Conservation (phyloP, 2,888 invertebrate species). For the Dione vanillae region DNA sequence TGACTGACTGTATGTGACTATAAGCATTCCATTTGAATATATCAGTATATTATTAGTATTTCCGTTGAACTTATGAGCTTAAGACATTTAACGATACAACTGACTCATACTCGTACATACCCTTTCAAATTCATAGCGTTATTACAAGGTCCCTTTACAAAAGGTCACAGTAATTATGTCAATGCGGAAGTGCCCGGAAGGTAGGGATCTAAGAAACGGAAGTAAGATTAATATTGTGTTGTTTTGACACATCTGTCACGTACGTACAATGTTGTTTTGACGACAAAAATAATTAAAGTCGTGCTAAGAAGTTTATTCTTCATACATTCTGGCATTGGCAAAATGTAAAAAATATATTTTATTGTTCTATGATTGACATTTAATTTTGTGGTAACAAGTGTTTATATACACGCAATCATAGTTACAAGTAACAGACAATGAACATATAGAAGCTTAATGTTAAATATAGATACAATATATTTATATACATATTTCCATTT, state of each 20-base stretch:
- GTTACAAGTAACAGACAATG: too few species aligned
- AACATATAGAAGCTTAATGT: too few species aligned
- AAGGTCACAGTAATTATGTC: conserved; percentile 39
- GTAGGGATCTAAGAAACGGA: conserved; percentile 40
- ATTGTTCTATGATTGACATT: too few species aligned
- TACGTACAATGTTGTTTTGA: conserved; percentile 23
- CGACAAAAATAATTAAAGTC: conserved; percentile 6
- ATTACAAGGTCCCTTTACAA: conserved; percentile 36
- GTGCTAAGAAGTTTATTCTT: background rate
- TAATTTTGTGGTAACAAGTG: too few species aligned
- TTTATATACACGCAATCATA: too few species aligned
- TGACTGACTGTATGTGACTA: too few species aligned
- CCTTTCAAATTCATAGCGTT: conserved; percentile 35
- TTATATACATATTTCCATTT: too few species aligned
- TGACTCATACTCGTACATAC: conserved; percentile 38
- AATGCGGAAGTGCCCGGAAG: conserved; percentile 36
- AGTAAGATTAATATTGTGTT: conserved; percentile 23
- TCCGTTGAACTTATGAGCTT: conserved; percentile 38
- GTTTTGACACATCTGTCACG: conserved; percentile 40
- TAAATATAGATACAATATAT: too few species aligned
- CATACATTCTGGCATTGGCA: too few species aligned
- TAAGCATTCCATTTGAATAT: conserved; percentile 25
- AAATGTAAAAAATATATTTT: too few species aligned
- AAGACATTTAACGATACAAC: conserved; percentile 37
- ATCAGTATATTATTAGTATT: conserved; percentile 27